Evolutionary conservation across 2,113 vertebrate species (phyloP), one percentile per base, ranked within the genome.

Genomic region (Castor canadensis): DNA sequence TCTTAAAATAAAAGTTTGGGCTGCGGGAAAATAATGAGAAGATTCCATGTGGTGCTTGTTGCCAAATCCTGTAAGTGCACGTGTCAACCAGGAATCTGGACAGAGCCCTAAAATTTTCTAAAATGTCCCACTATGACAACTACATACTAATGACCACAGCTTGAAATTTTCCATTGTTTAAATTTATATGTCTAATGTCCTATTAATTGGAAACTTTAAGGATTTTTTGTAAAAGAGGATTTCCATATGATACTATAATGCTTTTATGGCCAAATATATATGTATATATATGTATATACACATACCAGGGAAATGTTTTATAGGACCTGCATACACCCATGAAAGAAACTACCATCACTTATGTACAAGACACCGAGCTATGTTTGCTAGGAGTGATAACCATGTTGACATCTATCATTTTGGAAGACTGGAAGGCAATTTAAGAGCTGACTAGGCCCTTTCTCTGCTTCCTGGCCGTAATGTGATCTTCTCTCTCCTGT

Each of bases 231-330:
- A 80, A 87, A 94, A 89, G 77, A 83, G 35, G 45, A 40, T 17
- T 89, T 24, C 22, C 40, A 73, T 38, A 66, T 77, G 22, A 84
- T 62, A 81, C 9, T 85, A 19, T 64, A 87, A 75, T 84, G 52
- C 8, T 95, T 96, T 96, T 52, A 72, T 75, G 85, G 5, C 6
- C 54, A 32, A 88, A 15, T 32, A 60, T 20, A 60, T 4, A 60
- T 54, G 16, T 54, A 54, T 54, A 54, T 54, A 16, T 54, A 54
- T 54, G 16, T 54, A 54, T 54, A 54, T 60, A 60, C 24, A 12
- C 35, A 60, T 60, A 60, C 24, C 28, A 96, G 17, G 17, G 67
- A 89, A 82, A 84, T 81, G 95, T 96, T 96, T 82, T 62, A 91
- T 52, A 19, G 7, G 8, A 54, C 12, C 20, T 62, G 24, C 52